Conservation (phyloP, 2,888 invertebrate genomes). For the Lepeophtheirus nordmannii region DNA sequence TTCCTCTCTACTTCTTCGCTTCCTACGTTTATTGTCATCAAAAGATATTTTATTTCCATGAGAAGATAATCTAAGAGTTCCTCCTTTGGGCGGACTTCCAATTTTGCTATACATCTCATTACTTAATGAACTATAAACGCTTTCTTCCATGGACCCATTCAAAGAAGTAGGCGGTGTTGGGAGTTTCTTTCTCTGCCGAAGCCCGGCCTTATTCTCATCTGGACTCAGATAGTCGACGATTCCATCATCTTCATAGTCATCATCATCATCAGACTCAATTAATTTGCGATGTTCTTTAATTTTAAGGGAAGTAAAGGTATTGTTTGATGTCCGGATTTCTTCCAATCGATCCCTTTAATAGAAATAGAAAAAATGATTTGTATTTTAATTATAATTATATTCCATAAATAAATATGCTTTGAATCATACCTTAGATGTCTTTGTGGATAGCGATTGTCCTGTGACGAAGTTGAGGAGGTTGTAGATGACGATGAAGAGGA, state of each 20-base stretch:
- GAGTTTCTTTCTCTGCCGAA: slow-evolving; percentile 17
- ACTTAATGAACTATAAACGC: slow-evolving; percentile 17
- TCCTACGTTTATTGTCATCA: slow-evolving; percentile 11
- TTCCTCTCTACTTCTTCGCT: slow-evolving; percentile 27
- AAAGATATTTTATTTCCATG: neutral
- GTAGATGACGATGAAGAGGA: neutral
- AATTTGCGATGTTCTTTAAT: neutral
- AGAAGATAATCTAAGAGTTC: neutral
- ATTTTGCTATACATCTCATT: slow-evolving; percentile 14
- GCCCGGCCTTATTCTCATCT: slow-evolving; percentile 1
- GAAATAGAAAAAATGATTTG: neutral
- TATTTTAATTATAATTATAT: too few relatives aligned
- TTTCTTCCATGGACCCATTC: slow-evolving; percentile 16
- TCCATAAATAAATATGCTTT: too few relatives aligned
- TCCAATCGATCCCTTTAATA: slow-evolving; percentile 18
- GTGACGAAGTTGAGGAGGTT: neutral
- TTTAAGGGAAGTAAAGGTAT: neutral
- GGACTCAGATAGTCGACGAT: neutral
- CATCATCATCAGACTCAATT: slow-evolving; percentile 9
- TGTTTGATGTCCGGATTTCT: slow-evolving; percentile 3
- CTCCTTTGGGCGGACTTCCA: neutral
- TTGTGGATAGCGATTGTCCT: slow-evolving; percentile 7
- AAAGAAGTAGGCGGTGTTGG: slow-evolving; percentile 13
- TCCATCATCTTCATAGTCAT: neutral
- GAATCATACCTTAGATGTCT: slow-evolving; percentile 12